Evolutionary conservation across 2,888 invertebrate species (phyloP).

Genomic region (Rhaphigaster nebulosa): DNA sequence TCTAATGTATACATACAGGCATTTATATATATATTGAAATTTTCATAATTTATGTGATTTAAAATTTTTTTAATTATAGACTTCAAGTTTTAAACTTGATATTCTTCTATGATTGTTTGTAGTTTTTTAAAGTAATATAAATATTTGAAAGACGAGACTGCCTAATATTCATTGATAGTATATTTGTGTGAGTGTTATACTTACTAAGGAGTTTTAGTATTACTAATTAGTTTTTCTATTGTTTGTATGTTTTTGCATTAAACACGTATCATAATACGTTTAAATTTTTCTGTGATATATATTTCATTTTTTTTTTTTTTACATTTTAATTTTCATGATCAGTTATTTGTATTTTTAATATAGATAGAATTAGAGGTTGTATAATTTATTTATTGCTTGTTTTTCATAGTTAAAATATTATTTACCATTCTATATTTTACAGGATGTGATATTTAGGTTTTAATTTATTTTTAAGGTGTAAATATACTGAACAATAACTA

Average conservation of each 20-base stretch:
- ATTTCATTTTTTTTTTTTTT: conserved; percentile 6
- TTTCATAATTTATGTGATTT: neutral
- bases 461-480: conserved; percentile 14
- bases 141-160: neutral
- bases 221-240: conserved; percentile 17
- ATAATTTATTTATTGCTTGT: conserved; percentile 24
- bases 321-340: conserved; percentile 9
- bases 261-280: neutral
- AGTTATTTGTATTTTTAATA: neutral
- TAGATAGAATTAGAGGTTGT: conserved; percentile 31
- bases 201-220: conserved; percentile 6
- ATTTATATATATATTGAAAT: neutral
- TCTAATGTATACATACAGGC: neutral
- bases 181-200: conserved; percentile 29
- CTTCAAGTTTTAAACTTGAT: conserved; percentile 9
- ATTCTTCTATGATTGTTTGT: neutral
- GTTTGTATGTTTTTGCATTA: neutral
- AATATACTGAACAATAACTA: neutral
- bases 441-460: conserved; percentile 39
- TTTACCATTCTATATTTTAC: conserved; percentile 13
- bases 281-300: conserved; percentile 35
- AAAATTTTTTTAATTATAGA: neutral
- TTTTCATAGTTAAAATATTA: conserved; percentile 12
- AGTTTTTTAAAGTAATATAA: neutral
- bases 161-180: conserved; percentile 4